Percentiles rank a stretch among this genome's conserved stretches.
phyloP scores from a whole-genome alignment of 2,888 invertebrate genomes.

The Drosophila demipolita region DNA sequence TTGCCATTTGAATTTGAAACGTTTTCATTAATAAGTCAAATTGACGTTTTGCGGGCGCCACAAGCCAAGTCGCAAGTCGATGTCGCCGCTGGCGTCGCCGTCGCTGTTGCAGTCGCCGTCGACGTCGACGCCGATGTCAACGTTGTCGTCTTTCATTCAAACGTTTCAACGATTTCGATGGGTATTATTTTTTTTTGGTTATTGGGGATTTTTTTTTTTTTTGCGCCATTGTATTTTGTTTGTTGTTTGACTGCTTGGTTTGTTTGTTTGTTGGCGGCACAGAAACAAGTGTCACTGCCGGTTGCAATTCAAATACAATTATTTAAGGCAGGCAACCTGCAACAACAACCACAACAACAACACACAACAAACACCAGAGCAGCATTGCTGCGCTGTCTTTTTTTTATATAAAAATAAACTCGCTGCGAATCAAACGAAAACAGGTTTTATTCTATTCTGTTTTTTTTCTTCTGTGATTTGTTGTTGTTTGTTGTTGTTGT shows the following conservation, averaged over 20 bases:
- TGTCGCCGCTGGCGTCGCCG: constrained; percentile 6
- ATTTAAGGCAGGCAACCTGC: constrained; percentile 62
- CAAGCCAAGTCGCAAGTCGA: constrained; percentile 51
- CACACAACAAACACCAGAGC: constrained; percentile 7
- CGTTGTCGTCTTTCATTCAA: constrained; percentile 68
- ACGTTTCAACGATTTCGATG: constrained; percentile 42
- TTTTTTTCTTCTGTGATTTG: constrained; percentile 6
- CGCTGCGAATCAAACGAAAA: constrained; percentile 61
- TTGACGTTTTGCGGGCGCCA: constrained; percentile 46
- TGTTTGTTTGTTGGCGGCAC: constrained; percentile 53
- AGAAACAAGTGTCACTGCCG: constrained; percentile 67
- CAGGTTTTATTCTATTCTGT: constrained; percentile 51
- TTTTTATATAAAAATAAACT: constrained; percentile 38
- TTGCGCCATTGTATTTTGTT: constrained; percentile 45
- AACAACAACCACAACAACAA: constrained; percentile 10
- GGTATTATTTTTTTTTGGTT: constrained; percentile 17
- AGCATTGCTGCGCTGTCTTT: constrained; percentile 16
- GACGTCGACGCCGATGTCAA: constrained; percentile 26
- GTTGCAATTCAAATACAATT: constrained; percentile 71
- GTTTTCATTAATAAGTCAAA: constrained; percentile 75
- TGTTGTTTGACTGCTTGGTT: constrained; percentile 22
- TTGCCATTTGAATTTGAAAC: constrained; percentile 72
- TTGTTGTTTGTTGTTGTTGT: neutral
- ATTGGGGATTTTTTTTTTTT: neutral
- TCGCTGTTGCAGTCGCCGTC: constrained; percentile 15